These are phyloP conservation scores for Idaea aversata DNA, from an alignment of 2,888 invertebrate genomes.

Conservation along the genomic window DNA sequence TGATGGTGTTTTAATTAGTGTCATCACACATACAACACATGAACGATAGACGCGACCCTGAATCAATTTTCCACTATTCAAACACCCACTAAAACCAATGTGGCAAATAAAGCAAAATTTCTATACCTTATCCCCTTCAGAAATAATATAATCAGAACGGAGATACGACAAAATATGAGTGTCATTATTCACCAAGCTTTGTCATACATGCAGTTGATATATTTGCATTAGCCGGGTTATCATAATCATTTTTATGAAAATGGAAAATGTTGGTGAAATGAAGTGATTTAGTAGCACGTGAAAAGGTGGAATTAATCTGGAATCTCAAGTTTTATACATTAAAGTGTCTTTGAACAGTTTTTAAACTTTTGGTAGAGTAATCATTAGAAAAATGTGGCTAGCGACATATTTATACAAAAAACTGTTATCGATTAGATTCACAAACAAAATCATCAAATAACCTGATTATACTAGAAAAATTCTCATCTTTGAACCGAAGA, in stretches of 20 bases:
- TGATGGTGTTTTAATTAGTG: background rate
- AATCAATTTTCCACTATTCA: background rate
- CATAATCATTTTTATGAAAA: constrained; percentile 43
- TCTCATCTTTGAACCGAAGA: too few species aligned
- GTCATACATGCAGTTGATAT: constrained; percentile 65
- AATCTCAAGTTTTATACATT: background rate
- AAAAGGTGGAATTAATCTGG: background rate
- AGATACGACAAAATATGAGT: constrained; percentile 73
- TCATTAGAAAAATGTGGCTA: too few species aligned
- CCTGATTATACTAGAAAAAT: too few species aligned
- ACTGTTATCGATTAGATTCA: background rate
- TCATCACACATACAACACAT: background rate
- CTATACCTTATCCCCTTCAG: constrained; percentile 37
- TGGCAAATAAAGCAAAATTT: constrained; percentile 34
- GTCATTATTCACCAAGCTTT: constrained; percentile 67
- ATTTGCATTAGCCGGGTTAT: constrained; percentile 63
- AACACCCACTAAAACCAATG: constrained; percentile 27
- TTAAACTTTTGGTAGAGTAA: too few species aligned
- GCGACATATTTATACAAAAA: too few species aligned
- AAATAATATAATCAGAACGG: constrained; percentile 50
- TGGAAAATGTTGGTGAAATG: constrained; percentile 9
- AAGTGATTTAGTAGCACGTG: background rate
- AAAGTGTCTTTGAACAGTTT: too few species aligned
- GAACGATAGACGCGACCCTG: background rate
- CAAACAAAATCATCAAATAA: background rate